These are phyloP conservation scores for Eupsilia transversa DNA, from an alignment of 2,888 invertebrate genomes.

Conservation along the genomic window DNA sequence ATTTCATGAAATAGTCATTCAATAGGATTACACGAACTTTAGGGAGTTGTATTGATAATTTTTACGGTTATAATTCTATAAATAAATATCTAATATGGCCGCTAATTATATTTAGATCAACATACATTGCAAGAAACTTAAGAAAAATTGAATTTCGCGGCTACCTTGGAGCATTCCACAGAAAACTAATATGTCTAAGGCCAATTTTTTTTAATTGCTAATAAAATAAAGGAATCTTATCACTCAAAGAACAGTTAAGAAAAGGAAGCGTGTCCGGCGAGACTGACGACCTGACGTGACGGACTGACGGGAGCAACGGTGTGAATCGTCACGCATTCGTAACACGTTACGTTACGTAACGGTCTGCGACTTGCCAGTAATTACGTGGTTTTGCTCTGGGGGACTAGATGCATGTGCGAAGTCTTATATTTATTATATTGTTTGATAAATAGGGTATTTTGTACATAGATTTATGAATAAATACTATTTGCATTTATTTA, in stretches of 20 bases:
- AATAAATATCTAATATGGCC: no score
- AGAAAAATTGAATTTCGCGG: no score
- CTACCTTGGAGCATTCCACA: no score
- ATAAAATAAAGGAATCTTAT: slow-evolving; percentile 10
- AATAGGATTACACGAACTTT: no score
- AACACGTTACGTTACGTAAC: slow-evolving; percentile 75
- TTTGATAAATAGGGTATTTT: neutral
- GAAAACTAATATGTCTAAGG: no score
- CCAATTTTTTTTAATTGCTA: neutral
- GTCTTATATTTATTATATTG: neutral
- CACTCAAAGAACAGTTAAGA: slow-evolving; percentile 12
- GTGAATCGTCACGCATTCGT: slow-evolving; percentile 76
- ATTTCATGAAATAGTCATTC: no score
- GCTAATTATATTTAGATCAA: no score
- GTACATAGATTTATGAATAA: neutral
- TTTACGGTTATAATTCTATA: no score
- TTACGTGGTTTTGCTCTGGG: slow-evolving; percentile 29
- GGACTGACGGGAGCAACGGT: slow-evolving; percentile 56
- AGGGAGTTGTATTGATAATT: no score
- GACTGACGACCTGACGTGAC: slow-evolving; percentile 6
- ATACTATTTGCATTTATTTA: no score
- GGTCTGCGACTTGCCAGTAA: slow-evolving; percentile 56
- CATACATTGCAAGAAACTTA: no score
- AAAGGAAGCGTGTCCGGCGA: slow-evolving; percentile 49
- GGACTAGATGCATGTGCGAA: slow-evolving; percentile 1